Percentiles rank a stretch among this genome's conserved stretches.
phyloP scores from a whole-genome alignment of 1,140 invertebrate genomes.

The Drosophila mojavensis region DNA sequence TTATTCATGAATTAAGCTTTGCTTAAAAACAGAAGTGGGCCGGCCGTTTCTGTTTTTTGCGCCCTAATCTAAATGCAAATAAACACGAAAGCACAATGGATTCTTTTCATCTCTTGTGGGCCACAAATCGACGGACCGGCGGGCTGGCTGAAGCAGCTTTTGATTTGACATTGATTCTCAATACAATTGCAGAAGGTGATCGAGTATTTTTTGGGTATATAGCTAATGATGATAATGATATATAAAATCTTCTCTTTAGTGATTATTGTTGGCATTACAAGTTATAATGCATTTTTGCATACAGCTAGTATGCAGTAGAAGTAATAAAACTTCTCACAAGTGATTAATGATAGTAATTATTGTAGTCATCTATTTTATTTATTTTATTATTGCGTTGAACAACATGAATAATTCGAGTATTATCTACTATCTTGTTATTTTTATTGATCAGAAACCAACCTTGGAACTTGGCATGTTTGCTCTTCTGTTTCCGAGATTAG shows the following conservation, averaged over 20 bases:
- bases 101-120: constrained; percentile 5
- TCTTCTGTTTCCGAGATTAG: too few species aligned
- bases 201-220: background rate
- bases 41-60: constrained; percentile 15
- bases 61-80: constrained; percentile 42
- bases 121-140: constrained; percentile 15
- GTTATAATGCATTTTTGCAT: too few species aligned
- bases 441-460: too few species aligned
- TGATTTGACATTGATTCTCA: constrained; percentile 1
- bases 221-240: background rate
- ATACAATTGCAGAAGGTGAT: constrained; percentile 1
- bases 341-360: too few species aligned
- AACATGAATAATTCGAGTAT: too few species aligned
- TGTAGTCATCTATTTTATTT: too few species aligned
- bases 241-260: background rate
- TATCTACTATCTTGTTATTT: too few species aligned
- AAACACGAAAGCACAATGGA: constrained; percentile 21
- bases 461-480: too few species aligned
- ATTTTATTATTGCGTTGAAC: too few species aligned
- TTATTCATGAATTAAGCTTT: constrained; percentile 46
- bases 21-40: background rate
- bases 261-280: too few species aligned
- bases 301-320: too few species aligned
- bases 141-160: background rate
- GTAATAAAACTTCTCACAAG: too few species aligned